Base-by-base conservation (phyloP, 1,140 invertebrate species). In the Eumaeus atala region DNA sequence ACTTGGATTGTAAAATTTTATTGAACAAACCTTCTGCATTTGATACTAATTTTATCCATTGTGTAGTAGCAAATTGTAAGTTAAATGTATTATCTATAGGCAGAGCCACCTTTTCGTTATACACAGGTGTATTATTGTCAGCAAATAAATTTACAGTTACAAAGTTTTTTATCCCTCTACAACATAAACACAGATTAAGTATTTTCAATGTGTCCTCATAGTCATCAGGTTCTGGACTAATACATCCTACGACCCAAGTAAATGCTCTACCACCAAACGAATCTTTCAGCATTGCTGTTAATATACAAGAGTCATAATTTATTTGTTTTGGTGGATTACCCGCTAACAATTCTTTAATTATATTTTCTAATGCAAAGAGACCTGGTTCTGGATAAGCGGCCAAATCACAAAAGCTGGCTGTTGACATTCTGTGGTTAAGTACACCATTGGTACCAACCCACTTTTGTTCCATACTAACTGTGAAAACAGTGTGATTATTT, bases 11-110 rank as follows among this genome's bases (percentile, higher is more conserved):
- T 54, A 90, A 79, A 51, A 88, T 88, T 87, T 92, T 94, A 65
- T 92, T 91, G 72, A 95, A 94, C 9, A 95, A 73, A n/a, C 92
- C 92, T 77, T 95, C 94, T 8, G 94, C 94, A 88, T 95, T 95
- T 1, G 92, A 91, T 5, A 95, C 94, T 34, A 95, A 74, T 72
- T 94, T 95, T 4, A 93, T 91, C 91, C 94, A 94, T 69, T 95
- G 94, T 58, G 92, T 88, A 21, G 93, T 93, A 14, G 94, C 94
- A 87, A 95, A 95, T 75, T 95, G 92, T 53, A 95, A 79, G 48
- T 93, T 92, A 74, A 94, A 87, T 61, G 79, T 72, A 62, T 84
- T 86, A 54, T 77, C 84, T 87, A 33, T 73, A 72, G 62, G 88
- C 16, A 84, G 62, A 34, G 84, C 72, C 53, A 80, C 68, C 60